These are phyloP conservation scores for Indri indri DNA, from an alignment of 2,113 vertebrate genomes.

Conservation along the genomic window DNA sequence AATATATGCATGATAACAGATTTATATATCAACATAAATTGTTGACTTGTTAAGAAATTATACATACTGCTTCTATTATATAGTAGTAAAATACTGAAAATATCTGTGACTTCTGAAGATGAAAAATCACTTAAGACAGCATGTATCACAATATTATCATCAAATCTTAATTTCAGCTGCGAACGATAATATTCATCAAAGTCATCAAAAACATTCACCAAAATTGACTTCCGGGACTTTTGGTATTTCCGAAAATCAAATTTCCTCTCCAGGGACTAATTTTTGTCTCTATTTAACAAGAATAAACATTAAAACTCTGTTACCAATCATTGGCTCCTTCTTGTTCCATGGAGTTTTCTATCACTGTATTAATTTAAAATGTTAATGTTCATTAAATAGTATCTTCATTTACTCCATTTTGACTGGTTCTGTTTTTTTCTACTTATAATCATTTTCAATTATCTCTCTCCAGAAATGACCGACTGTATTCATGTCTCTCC, in stretches of 20 bases:
- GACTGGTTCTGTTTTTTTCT: neutral
- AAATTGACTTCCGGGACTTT: neutral
- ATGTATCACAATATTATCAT: neutral
- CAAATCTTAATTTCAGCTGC: neutral
- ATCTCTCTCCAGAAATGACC: neutral
- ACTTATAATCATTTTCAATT: neutral
- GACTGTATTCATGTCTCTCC: neutral
- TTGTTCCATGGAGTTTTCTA: neutral
- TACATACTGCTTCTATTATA: neutral
- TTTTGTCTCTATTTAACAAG: neutral
- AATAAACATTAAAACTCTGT: neutral
- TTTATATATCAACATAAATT: neutral
- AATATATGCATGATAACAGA: neutral
- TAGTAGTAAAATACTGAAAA: neutral
- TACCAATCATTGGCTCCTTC: neutral
- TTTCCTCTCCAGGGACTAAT: neutral
- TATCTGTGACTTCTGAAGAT: neutral
- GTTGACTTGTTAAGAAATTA: neutral
- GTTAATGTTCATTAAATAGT: neutral
- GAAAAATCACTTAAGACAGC: neutral
- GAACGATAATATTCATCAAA: neutral
- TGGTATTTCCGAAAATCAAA: neutral
- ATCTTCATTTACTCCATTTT: neutral
- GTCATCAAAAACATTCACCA: neutral
- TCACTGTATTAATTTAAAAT: neutral